Percentiles rank a stretch among this genome's conserved stretches.
Evolutionary conservation across 2,113 vertebrate genomes (phyloP).

Genomic region (Phylloscopus whistleri): DNA sequence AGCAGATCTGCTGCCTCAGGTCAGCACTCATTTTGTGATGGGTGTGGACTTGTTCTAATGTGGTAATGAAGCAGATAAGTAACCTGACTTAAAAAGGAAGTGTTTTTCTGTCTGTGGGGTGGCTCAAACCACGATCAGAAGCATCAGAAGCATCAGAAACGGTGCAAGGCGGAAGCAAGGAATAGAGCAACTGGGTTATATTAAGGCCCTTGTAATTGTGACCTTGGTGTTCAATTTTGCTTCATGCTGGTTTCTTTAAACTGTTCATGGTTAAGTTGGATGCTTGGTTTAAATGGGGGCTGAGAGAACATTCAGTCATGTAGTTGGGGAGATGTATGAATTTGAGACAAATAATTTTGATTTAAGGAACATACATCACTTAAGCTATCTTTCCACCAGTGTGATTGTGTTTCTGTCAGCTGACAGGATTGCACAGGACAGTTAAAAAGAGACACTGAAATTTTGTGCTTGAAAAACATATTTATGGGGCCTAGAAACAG

Average conservation of each 20-base stretch:
- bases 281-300: background rate
- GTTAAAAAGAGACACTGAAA: background rate
- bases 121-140: background rate
- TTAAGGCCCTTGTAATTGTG: background rate
- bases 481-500: background rate
- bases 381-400: background rate
- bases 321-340: background rate
- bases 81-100: background rate
- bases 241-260: background rate
- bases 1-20: background rate
- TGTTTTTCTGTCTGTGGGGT: background rate
- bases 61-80: background rate
- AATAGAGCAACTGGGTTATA: background rate
- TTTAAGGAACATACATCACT: background rate
- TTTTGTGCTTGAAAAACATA: background rate
- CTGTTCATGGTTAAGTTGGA: background rate
- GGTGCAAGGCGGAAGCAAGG: accelerated
- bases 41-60: background rate
- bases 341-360: background rate
- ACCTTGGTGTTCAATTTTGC: background rate
- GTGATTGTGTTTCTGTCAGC: background rate
- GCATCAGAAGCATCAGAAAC: background rate
- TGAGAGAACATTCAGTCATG: background rate
- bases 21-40: background rate
- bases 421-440: background rate